Evolutionary conservation across 2,888 invertebrate genomes (phyloP).

Genomic region (Sinohyriopsis cumingii): DNA sequence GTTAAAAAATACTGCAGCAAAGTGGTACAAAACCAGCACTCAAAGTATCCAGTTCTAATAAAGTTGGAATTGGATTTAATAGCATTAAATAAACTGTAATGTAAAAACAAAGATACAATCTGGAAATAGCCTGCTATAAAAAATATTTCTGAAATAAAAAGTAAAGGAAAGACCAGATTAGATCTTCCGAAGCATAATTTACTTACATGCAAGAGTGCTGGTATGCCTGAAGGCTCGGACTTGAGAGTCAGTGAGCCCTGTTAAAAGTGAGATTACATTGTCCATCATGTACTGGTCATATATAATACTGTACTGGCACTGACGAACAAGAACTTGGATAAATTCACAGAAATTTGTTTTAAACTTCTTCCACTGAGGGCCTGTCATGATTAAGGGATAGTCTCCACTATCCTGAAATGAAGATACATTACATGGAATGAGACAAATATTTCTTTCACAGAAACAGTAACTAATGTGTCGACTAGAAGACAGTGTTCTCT

Average conservation of each 20-base stretch:
- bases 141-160: background rate
- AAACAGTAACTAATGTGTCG: too few species aligned
- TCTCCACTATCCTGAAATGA: constrained; percentile 91
- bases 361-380: constrained; percentile 98
- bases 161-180: background rate
- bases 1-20: too few species aligned
- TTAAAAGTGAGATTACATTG: constrained; percentile 96
- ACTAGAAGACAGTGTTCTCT: too few species aligned
- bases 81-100: too few species aligned
- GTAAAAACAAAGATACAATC: background rate
- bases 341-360: constrained; percentile 96
- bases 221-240: constrained; percentile 91
- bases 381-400: constrained; percentile 97
- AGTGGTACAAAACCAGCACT: too few species aligned
- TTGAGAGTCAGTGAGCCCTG: constrained; percentile 97
- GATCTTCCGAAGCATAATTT: too few species aligned
- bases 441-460: too few species aligned
- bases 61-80: too few species aligned
- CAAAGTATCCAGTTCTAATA: too few species aligned
- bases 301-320: constrained; percentile 98
- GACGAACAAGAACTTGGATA: constrained; percentile 93
- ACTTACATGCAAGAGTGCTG: constrained; percentile 88
- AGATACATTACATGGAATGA: background rate
- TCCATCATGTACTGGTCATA: constrained; percentile 99
- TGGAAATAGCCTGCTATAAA: constrained; percentile 1